Base-by-base conservation (phyloP, 2,797 vertebrate genomes). In the Dallia pectoralis region DNA sequence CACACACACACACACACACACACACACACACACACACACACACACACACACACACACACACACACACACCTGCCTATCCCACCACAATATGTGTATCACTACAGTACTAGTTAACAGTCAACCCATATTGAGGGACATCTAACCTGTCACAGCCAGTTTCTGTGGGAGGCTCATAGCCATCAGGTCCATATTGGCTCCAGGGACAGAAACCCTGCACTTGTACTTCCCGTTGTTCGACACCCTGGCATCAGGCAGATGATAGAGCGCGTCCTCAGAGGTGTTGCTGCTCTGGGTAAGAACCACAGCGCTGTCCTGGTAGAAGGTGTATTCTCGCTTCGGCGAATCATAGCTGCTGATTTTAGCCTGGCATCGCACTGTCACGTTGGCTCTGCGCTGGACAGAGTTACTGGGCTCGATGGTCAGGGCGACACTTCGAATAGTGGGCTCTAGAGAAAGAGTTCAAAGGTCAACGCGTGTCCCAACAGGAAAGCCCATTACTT, bases 121-220 rank as follows among this genome's bases (percentile, higher is more conserved):
- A 7, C 3, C 33, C 33, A 36, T 36, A 36, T 51, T 51, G 14
- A 53, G 18, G n/a, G 49, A 53, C 19, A 3, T 18, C 30, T 11
- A 22, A 93, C 93, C 93, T 83, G 74, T 81, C 2, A 94, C 91
- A 1, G 2, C 82, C 51, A 94, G 86, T 1, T 71, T 77, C 70
- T 68, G 0, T 0, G 0, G 0, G 0, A 15, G 0, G 25, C 91
- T 94, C 1, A 0, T 4, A 47, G 0, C 0, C 0, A 0, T 0
- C 18, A 59, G n/a, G 2, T 4, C 56, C 0, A 44, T n/a, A n/a
- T n/a, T n/a, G n/a, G n/a, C n/a, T n/a, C n/a, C n/a, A n/a, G n/a
- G 5, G 14, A 85, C 82, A 33, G 0, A 69, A 18, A 93, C 64
- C 1, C 7, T 9, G 71, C 93, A 94, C 16, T 12, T 67, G 65